Conservation (phyloP, 2,888 invertebrate genomes). For the Hirtodrosophila confusa region DNA sequence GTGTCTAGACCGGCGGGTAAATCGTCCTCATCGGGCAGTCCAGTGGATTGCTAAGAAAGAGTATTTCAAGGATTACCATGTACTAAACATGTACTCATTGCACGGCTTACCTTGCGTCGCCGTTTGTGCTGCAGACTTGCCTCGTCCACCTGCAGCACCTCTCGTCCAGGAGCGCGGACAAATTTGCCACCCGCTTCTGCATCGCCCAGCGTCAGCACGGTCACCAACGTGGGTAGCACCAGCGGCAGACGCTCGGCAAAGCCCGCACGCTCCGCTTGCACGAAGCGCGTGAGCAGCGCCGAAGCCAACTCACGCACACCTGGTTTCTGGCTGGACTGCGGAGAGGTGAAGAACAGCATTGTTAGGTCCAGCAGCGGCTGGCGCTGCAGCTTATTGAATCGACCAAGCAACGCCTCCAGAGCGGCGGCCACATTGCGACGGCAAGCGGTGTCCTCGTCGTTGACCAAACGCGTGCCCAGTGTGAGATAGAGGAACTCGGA, state of each 20-base stretch:
- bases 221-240: constrained; percentile 86
- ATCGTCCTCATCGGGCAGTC: constrained; percentile 20
- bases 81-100: too few species aligned
- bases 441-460: constrained; percentile 92
- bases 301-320: constrained; percentile 90
- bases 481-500: constrained; percentile 89
- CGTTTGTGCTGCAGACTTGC: constrained; percentile 18
- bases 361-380: constrained; percentile 90
- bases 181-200: constrained; percentile 86
- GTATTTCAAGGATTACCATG: background rate
- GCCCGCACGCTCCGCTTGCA: constrained; percentile 89
- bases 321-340: constrained; percentile 85
- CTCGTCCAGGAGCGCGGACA: constrained; percentile 85
- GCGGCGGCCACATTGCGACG: constrained; percentile 90
- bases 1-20: constrained; percentile 43
- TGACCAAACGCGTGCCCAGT: constrained; percentile 91
- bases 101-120: constrained; percentile 40
- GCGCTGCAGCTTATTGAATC: constrained; percentile 86
- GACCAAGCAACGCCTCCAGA: constrained; percentile 88
- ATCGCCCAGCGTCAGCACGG: constrained; percentile 85
- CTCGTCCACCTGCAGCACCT: constrained; percentile 30
- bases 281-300: constrained; percentile 91
- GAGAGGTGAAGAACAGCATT: constrained; percentile 88
- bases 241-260: constrained; percentile 88
- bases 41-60: constrained; percentile 6